Percentiles rank a stretch among this genome's conserved stretches.
Evolutionary conservation across 1,140 invertebrate species (phyloP).

Genomic region (Dreissena polymorpha): DNA sequence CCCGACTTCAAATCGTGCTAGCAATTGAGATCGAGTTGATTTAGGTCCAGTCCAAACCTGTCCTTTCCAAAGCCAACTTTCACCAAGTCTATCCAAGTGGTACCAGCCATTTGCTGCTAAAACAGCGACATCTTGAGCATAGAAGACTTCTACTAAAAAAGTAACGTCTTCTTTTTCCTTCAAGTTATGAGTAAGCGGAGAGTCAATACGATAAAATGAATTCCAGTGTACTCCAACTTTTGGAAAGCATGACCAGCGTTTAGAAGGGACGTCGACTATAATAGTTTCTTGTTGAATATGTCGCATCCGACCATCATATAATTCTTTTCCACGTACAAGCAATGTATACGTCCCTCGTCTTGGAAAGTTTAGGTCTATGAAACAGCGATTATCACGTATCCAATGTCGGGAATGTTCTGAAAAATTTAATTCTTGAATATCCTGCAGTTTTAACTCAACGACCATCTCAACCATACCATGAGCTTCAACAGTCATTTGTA

Average conservation of each 20-base stretch:
- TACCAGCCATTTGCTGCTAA: slow-evolving; percentile 16
- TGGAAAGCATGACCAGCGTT: slow-evolving; percentile 42
- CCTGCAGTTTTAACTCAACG: slow-evolving; percentile 19
- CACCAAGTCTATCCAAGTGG: slow-evolving; percentile 10
- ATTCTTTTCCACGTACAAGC: background rate
- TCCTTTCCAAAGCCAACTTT: slow-evolving; percentile 24
- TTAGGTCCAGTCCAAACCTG: slow-evolving; percentile 37
- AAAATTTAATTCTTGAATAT: slow-evolving; percentile 20
- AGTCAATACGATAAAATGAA: background rate
- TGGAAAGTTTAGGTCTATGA: slow-evolving; percentile 41
- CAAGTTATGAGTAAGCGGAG: slow-evolving; percentile 20
- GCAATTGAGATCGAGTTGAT: slow-evolving; percentile 23
- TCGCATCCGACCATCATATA: background rate
- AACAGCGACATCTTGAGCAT: slow-evolving; percentile 35
- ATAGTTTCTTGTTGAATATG: slow-evolving; percentile 28
- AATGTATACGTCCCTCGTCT: slow-evolving; percentile 26
- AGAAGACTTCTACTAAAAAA: slow-evolving; percentile 19
- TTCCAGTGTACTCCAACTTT: slow-evolving; percentile 11
- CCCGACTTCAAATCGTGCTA: slow-evolving; percentile 29
- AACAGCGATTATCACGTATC: background rate
- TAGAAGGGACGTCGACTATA: slow-evolving; percentile 10
- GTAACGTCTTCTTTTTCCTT: slow-evolving; percentile 32
- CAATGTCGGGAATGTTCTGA: slow-evolving; percentile 20
- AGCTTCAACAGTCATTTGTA: slow-evolving; percentile 12
- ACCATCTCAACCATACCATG: background rate